Percentiles rank a stretch among this genome's conserved stretches.
These are phyloP conservation scores for Sinosuthora webbiana DNA, from an alignment of 2,113 vertebrate species.

Conservation along the genomic window DNA sequence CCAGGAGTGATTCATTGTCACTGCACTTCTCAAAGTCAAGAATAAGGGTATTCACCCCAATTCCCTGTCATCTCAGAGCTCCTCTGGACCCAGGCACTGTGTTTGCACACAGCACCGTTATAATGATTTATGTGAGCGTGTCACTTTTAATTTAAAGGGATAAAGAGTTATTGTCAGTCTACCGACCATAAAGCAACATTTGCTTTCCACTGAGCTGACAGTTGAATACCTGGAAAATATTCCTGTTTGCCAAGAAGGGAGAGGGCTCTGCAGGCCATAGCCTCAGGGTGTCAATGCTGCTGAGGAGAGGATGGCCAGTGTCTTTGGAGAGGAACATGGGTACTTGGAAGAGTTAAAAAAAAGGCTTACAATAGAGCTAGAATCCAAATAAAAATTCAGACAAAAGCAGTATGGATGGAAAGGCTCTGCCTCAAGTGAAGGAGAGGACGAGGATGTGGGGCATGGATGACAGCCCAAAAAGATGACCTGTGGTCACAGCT, in stretches of 20 bases:
- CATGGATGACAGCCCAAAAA: background rate
- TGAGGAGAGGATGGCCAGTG: background rate
- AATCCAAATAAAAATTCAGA: background rate
- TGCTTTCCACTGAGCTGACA: background rate
- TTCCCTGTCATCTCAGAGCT: constrained; percentile 10
- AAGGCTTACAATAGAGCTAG: background rate
- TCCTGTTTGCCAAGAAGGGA: background rate
- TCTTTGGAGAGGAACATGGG: background rate
- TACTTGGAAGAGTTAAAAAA: background rate
- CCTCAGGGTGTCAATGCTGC: background rate
- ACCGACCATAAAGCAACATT: background rate
- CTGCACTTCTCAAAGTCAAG: constrained; percentile 61
- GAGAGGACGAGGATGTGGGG: background rate
- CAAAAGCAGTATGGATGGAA: background rate
- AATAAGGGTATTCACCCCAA: constrained; percentile 49
- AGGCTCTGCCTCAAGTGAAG: background rate
- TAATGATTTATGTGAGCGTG: constrained; percentile 21
- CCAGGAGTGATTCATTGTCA: constrained; percentile 57
- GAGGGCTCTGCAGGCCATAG: background rate
- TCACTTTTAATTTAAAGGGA: constrained; percentile 51
- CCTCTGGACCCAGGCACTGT: background rate
- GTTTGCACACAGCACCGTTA: background rate
- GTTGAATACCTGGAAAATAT: background rate
- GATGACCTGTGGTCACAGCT: background rate
- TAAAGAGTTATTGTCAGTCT: background rate